A percentile compares a stretch with the other conserved stretches of the same genome.
Evolutionary conservation across 1,140 invertebrate species (phyloP).

Genomic region (Archivesica marissinica): DNA sequence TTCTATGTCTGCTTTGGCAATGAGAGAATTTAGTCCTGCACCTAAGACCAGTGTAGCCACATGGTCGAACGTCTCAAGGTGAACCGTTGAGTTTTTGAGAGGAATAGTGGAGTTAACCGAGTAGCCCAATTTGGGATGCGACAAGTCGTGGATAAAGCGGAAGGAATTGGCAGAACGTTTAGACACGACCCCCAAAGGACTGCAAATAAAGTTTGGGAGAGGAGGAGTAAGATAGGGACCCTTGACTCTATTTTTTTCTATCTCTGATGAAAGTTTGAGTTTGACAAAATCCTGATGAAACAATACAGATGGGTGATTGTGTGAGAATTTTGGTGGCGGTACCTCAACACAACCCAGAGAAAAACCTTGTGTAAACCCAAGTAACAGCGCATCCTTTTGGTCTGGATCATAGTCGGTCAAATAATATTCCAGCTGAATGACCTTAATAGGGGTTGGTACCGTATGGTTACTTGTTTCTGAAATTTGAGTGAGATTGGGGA

Average conservation of each 20-base stretch:
- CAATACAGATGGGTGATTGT: slow-evolving; percentile 14
- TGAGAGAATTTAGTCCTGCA: not conserved
- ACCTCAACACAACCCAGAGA: not conserved
- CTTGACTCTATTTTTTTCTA: not conserved
- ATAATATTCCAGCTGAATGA: not conserved
- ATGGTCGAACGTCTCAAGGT: slow-evolving; percentile 37
- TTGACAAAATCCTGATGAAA: not conserved
- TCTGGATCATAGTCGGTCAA: not conserved
- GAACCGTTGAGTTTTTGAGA: slow-evolving; percentile 6
- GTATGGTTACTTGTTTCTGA: not conserved
- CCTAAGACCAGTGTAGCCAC: not conserved
- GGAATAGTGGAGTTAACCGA: slow-evolving; percentile 61
- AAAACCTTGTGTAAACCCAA: slow-evolving; percentile 27
- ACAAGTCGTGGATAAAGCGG: slow-evolving; percentile 56
- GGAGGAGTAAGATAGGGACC: not conserved
- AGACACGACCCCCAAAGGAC: slow-evolving; percentile 21
- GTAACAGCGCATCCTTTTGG: not conserved
- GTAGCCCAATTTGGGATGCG: slow-evolving; percentile 1
- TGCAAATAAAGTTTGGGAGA: slow-evolving; percentile 3
- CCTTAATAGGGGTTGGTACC: not conserved
- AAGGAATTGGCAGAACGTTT: slow-evolving; percentile 8
- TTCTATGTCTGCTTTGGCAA: slow-evolving; percentile 43
- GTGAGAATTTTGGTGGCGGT: not conserved
- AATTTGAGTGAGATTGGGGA: too few relatives aligned
- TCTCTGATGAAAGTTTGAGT: not conserved